phyloP scores from a whole-genome alignment of 30 jellyfish, hydroid and myxozoan species.

The Chrysaora quinquecirrha region DNA sequence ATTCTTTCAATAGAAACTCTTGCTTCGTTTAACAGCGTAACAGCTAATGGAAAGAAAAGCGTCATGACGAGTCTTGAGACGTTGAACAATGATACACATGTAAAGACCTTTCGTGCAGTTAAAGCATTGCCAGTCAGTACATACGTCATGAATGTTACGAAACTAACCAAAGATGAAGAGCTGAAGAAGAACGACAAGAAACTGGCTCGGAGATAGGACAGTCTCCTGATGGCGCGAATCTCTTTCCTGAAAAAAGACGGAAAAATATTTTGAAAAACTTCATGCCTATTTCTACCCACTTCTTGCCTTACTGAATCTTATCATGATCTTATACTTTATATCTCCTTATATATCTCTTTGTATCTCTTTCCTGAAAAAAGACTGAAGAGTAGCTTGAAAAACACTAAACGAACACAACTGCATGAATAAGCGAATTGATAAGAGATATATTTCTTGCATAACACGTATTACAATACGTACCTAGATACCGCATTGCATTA shows the following conservation, averaged over 20 bases:
- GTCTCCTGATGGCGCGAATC: constrained; percentile 55
- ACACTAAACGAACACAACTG: no score
- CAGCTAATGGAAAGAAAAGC: constrained; percentile 78
- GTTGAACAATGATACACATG: constrained; percentile 71
- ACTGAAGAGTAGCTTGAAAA: no score
- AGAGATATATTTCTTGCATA: no score
- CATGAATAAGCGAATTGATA: no score
- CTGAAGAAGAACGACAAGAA: constrained; percentile 94
- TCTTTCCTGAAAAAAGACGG: constrained; percentile 61
- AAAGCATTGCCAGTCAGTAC: constrained; percentile 71
- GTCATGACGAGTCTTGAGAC: constrained; percentile 72
- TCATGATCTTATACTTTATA: no score
- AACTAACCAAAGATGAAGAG: constrained; percentile 75
- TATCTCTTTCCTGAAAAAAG: no score
- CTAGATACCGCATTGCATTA: no score
- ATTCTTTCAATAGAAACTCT: constrained; percentile 76
- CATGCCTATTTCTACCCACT: not conserved
- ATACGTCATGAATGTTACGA: constrained; percentile 81
- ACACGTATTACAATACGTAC: no score
- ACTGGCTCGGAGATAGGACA: constrained; percentile 73
- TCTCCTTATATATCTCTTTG: no score
- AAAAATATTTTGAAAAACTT: not conserved
- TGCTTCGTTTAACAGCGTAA: constrained; percentile 77
- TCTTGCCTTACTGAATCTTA: no score
- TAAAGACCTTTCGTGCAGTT: constrained; percentile 82